Evolutionary conservation across 2,797 vertebrate species (phyloP).

Genomic region (Fistularia commersonii): DNA sequence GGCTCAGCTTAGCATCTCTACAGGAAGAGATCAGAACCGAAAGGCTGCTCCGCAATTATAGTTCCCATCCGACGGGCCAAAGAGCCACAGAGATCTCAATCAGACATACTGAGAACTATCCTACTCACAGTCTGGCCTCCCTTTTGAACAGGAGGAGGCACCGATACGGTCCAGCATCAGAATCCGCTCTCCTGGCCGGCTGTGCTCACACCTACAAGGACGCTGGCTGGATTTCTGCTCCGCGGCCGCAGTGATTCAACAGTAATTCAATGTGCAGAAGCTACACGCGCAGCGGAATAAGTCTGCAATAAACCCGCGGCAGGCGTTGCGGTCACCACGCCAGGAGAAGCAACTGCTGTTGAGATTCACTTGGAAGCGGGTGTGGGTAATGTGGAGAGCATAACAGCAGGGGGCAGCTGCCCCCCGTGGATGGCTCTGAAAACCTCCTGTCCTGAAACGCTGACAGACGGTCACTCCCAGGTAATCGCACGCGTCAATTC

Average conservation of each 20-base stretch:
- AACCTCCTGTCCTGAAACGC: constrained; percentile 46
- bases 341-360: constrained; percentile 7
- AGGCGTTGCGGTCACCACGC: neutral
- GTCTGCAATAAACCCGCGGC: neutral
- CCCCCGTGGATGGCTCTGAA: constrained; percentile 27
- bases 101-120: no score
- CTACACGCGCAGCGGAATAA: no score
- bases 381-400: constrained; percentile 42
- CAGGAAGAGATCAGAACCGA: constrained; percentile 54
- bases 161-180: no score
- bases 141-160: no score
- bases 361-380: constrained; percentile 12
- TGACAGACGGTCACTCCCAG: constrained; percentile 65
- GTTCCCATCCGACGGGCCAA: constrained; percentile 27
- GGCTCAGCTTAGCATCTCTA: constrained; percentile 55
- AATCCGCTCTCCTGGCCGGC: no score
- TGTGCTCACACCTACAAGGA: no score
- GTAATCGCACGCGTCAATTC: constrained; percentile 68
- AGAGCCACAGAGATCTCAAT: neutral
- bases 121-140: no score
- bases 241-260: no score
- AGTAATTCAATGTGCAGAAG: no score
- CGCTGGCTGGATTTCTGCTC: no score
- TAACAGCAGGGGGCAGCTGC: constrained; percentile 60
- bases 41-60: constrained; percentile 46